Evolutionary conservation across 2,888 invertebrate species (phyloP).

Genomic region (Adelognathus sp.): DNA sequence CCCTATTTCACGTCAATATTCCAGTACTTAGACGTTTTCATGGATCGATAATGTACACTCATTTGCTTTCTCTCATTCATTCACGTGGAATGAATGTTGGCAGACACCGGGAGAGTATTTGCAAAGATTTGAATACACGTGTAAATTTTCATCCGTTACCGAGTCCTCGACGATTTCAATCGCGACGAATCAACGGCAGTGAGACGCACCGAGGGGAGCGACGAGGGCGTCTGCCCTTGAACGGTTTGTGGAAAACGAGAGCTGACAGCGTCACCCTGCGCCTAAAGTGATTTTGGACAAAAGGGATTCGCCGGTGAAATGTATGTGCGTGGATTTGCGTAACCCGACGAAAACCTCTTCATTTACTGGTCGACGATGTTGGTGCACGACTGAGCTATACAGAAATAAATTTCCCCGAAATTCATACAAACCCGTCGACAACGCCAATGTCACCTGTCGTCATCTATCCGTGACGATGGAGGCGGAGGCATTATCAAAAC

Average conservation of each 20-base stretch:
- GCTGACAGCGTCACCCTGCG: neutral
- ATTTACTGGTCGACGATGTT: neutral
- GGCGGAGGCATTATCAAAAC: no score
- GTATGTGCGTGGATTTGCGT: neutral
- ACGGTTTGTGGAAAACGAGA: neutral
- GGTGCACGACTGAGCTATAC: neutral
- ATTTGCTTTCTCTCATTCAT: neutral
- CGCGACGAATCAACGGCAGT: constrained; percentile 1
- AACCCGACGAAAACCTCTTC: neutral
- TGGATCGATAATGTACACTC: neutral
- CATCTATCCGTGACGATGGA: neutral
- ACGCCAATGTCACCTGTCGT: neutral
- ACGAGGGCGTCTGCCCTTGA: neutral
- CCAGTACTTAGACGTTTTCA: neutral
- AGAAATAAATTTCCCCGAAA: neutral
- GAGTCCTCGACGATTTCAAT: neutral
- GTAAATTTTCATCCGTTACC: neutral
- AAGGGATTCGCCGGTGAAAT: neutral
- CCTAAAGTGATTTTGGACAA: neutral
- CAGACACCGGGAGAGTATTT: neutral
- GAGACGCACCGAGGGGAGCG: neutral
- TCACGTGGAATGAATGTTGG: neutral
- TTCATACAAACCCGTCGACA: neutral
- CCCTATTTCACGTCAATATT: neutral
- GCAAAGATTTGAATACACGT: neutral